These are phyloP conservation scores for Morphnarchus princeps DNA, from an alignment of 2,113 vertebrate species.

Conservation along the genomic window DNA sequence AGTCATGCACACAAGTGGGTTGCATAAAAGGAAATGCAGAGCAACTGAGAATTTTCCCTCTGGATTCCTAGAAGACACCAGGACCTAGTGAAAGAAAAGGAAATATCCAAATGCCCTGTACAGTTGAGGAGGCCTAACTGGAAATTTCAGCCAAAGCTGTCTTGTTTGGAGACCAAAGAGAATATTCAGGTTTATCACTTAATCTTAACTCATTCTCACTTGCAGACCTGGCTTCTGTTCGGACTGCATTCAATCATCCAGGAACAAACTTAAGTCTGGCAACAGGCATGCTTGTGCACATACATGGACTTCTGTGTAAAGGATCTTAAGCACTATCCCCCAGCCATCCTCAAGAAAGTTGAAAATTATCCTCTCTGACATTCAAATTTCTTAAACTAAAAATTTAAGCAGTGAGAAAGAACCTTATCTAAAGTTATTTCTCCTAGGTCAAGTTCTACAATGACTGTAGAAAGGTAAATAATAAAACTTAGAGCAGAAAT, in stretches of 20 bases:
- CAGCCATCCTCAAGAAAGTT: neutral
- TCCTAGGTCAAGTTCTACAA: neutral
- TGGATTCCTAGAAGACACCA: neutral
- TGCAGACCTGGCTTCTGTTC: neutral
- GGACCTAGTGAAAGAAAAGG: neutral
- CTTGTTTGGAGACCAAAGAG: neutral
- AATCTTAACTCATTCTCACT: neutral
- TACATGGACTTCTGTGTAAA: neutral
- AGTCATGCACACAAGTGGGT: neutral
- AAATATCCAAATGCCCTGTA: neutral
- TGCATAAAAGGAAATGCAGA: neutral
- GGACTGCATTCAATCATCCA: neutral
- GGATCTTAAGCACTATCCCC: neutral
- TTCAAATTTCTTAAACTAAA: neutral
- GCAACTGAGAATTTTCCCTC: neutral
- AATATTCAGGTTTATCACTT: neutral
- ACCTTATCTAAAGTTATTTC: neutral
- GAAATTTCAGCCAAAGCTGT: neutral
- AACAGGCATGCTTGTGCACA: rapidly evolving
- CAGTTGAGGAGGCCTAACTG: neutral
- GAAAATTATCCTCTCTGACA: neutral
- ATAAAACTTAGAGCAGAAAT: neutral
- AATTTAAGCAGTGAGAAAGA: neutral
- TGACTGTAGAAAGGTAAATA: neutral
- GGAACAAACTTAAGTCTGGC: neutral